Conservation (phyloP, 2,888 invertebrate species). For the Trachelus iudaicus region DNA sequence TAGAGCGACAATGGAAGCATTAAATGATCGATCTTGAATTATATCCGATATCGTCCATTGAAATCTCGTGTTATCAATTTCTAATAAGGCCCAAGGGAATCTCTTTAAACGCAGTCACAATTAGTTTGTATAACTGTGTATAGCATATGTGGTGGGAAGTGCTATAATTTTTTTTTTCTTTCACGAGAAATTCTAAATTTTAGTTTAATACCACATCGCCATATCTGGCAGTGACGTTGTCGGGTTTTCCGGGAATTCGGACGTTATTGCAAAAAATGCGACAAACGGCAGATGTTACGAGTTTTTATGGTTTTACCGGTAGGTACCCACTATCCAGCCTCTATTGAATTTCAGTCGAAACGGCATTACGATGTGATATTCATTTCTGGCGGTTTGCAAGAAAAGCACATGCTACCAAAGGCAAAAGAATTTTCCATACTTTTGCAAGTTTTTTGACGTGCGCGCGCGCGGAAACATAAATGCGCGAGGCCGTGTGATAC, state of each 20-base stretch:
- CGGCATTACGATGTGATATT: conserved; percentile 32
- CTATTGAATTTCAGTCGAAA: conserved; percentile 40
- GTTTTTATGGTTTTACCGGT: conserved; percentile 36
- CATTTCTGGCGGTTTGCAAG: conserved; percentile 1
- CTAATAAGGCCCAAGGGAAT: no score
- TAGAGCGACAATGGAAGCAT: no score
- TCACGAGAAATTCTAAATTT: conserved; percentile 43
- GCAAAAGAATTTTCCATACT: background rate
- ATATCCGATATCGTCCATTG: no score
- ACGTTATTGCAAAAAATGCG: conserved; percentile 62
- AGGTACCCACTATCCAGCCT: conserved; percentile 17
- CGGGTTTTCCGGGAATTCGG: conserved; percentile 45
- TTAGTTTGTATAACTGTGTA: no score
- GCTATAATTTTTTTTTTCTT: conserved; percentile 20
- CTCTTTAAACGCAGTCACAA: no score
- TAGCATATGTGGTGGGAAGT: no score
- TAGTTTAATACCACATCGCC: conserved; percentile 51
- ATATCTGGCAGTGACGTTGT: conserved; percentile 46
- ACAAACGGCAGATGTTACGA: conserved; percentile 60
- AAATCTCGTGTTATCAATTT: no score
- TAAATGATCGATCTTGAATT: no score
- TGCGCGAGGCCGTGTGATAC: background rate
- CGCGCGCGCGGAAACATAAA: background rate
- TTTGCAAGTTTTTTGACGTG: background rate
- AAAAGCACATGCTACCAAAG: background rate